Base-by-base conservation (phyloP, 2,797 vertebrate genomes). In the Acrossocheilus fasciatus region DNA sequence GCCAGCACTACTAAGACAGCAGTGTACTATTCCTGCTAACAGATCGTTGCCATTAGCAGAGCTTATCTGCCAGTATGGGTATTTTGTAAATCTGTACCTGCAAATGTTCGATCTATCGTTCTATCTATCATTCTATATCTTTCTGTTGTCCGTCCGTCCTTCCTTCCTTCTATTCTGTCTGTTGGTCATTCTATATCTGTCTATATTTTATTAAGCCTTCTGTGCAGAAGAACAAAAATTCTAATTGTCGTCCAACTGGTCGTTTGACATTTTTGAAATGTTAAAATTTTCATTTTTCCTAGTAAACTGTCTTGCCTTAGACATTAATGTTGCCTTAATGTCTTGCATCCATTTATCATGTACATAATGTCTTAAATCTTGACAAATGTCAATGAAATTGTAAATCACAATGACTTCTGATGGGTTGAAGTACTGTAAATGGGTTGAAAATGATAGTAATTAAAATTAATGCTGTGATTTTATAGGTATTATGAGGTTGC, bases 21-120 rank as follows among this genome's bases (percentile, higher is more conserved):
- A 70, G 26, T 70, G 50, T 70, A 23, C 80, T 64, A 68, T 57
- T 66, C 36, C 39, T 43, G 66, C 84, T 81, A 83, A 62, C 79
- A 78, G 59, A 54, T 66, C 39, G 18, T 10, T 50, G 77, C 85
- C 76, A 47, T 45, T 80, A 47, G n/a, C 6, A 78, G 36, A 68
- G 70, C 47, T 18, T 43, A 36, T 52, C 45, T 75, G 83, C 47
- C 47, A 74, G 69, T 52, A 75, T 47, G 69, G 75, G 47, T 4
- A 12, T 20, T 66, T 82, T 69, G 18, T 36, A 36, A 36, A 36
- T 36, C 34, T 36, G 2, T 36, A 36, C 34, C 34, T 2, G 34
- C 34, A 36, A 36, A 36, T 30, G 30, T 30, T 30, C 34, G 2
- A 3, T 36, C 34, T 4, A 36, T 36, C 34, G 2, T 3, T 36